These are phyloP conservation scores for Stercorarius parasiticus DNA, from an alignment of 2,113 vertebrate genomes.

Conservation along the genomic window DNA sequence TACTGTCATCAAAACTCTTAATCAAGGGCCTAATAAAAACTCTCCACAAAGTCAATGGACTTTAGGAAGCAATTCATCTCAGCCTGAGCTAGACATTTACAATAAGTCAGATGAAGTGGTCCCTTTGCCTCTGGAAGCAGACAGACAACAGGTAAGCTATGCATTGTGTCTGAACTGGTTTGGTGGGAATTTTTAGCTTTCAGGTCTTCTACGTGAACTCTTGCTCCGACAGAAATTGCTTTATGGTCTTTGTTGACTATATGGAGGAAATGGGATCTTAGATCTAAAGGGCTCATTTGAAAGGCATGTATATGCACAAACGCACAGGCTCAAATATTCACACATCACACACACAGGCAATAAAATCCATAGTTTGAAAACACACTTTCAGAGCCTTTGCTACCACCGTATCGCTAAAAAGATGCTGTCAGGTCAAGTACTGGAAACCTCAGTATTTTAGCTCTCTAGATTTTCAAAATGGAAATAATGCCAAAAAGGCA, in stretches of 20 bases:
- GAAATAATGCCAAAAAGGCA: background rate
- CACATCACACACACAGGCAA: background rate
- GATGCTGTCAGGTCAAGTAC: background rate
- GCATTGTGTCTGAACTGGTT: conserved; percentile 58
- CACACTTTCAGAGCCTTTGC: background rate
- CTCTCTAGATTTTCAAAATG: background rate
- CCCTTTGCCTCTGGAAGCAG: conserved; percentile 32
- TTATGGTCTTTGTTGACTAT: conserved; percentile 56
- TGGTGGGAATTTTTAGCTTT: conserved; percentile 59
- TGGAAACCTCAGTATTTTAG: background rate
- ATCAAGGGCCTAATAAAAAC: background rate
- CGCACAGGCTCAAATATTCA: conserved; percentile 35
- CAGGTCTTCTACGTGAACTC: conserved; percentile 43
- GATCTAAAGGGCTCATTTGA: conserved; percentile 45
- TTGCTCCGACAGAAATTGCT: conserved; percentile 60
- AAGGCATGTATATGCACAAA: conserved; percentile 41
- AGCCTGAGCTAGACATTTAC: background rate
- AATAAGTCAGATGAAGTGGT: background rate
- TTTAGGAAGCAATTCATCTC: conserved; percentile 23
- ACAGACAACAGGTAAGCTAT: conserved; percentile 38
- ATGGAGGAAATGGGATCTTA: conserved; percentile 56
- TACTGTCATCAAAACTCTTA: background rate
- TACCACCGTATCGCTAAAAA: background rate
- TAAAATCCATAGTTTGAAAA: conserved; percentile 25
- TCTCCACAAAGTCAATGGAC: background rate